Conservation (phyloP, 2,113 vertebrate genomes). For the Rattus rattus region DNA sequence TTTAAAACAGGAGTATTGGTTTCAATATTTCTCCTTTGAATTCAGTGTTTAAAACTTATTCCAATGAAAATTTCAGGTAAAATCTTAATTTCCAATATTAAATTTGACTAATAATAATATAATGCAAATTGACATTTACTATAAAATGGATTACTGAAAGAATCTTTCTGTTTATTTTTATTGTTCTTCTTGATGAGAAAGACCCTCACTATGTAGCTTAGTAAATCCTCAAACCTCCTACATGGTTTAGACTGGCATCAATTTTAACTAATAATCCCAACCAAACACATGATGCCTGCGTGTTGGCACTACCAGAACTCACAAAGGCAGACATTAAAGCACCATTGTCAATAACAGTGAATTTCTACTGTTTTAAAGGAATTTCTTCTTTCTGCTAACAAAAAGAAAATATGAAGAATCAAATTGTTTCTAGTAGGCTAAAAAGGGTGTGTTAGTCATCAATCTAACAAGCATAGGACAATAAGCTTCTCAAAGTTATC, state of each 20-base stretch:
- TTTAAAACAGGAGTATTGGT: background rate
- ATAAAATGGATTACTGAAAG: background rate
- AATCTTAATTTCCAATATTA: conserved; percentile 35
- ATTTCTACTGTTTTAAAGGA: background rate
- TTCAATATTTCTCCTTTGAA: background rate
- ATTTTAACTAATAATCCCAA: background rate
- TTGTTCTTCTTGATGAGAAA: background rate
- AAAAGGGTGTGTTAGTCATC: background rate
- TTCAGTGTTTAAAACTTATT: background rate
- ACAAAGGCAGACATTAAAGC: background rate
- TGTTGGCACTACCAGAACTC: background rate
- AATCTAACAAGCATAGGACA: background rate
- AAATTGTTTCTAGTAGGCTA: background rate
- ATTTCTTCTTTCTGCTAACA: background rate
- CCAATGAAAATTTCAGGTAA: background rate
- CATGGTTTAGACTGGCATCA: background rate
- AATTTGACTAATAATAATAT: background rate
- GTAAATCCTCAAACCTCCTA: background rate
- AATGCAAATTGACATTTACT: background rate
- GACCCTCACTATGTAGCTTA: background rate
- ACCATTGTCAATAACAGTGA: background rate
- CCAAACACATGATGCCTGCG: background rate
- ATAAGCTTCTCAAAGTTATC: background rate
- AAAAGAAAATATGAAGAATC: background rate
- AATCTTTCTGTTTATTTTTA: background rate